Evolutionary conservation across 1,140 invertebrate species (phyloP).

Genomic region (Cepaea nemoralis): DNA sequence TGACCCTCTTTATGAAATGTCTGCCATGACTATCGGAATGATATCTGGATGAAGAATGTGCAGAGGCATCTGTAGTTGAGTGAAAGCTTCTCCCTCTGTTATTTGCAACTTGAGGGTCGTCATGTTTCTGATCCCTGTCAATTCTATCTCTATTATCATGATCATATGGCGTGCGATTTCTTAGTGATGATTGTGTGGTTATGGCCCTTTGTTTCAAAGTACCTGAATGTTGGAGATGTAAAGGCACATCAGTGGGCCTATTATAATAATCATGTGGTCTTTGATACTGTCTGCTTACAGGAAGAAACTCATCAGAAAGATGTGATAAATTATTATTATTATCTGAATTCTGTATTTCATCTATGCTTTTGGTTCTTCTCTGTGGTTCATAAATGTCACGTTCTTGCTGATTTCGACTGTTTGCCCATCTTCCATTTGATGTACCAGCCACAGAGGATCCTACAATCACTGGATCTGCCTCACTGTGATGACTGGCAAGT

Average conservation of each 20-base stretch:
- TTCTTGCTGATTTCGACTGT: neutral
- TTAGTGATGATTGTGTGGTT: neutral
- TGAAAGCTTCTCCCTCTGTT: neutral
- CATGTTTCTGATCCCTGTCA: neutral
- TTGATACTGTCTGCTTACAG: neutral
- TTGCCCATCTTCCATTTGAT: neutral
- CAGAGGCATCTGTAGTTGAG: neutral
- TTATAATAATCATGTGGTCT: neutral
- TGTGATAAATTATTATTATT: neutral
- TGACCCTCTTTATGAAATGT: neutral
- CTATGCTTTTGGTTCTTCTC: neutral
- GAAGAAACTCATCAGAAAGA: neutral
- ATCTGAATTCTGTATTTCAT: neutral
- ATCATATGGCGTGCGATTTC: neutral
- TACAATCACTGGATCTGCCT: neutral
- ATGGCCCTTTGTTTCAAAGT: neutral
- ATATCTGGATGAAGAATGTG: neutral
- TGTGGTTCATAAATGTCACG: neutral
- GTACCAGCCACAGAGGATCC: conserved; percentile 8
- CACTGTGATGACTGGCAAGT: neutral
- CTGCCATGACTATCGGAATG: neutral
- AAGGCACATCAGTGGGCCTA: neutral
- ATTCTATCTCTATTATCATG: neutral
- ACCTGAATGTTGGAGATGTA: neutral
- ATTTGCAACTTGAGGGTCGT: neutral